Evolutionary conservation across 2,113 vertebrate species (phyloP).

Genomic region (Hassar affinis): DNA sequence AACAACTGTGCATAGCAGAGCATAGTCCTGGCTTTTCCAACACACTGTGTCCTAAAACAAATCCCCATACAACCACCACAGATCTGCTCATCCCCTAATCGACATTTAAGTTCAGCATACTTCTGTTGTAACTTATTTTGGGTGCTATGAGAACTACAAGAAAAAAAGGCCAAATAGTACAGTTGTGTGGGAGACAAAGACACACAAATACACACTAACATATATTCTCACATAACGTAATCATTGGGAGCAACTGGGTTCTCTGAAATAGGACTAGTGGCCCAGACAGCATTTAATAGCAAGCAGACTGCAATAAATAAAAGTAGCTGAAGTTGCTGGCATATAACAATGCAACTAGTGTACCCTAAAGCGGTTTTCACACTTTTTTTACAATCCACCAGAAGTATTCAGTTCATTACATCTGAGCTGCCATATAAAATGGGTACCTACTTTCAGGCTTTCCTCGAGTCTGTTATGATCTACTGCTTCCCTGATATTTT

Average conservation of each 20-base stretch:
- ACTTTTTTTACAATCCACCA: conserved; percentile 1
- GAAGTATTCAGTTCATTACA: conserved; percentile 11
- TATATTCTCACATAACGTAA: conserved; percentile 39
- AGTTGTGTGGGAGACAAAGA: background rate
- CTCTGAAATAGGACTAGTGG: conserved; percentile 39
- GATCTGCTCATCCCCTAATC: conserved; percentile 25
- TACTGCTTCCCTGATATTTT: background rate
- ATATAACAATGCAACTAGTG: conserved; percentile 49
- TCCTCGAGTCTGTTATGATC: background rate
- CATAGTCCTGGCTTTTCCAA: conserved; percentile 30
- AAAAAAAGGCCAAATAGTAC: conserved; percentile 4
- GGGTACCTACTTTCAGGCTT: background rate
- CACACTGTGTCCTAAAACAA: conserved; percentile 39
- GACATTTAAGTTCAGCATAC: background rate
- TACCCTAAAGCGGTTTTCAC: conserved; percentile 14
- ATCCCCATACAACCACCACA: conserved; percentile 26
- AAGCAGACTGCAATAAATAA: conserved; percentile 60
- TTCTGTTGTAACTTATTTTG: background rate
- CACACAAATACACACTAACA: conserved; percentile 1
- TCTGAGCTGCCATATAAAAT: background rate
- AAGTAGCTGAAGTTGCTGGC: conserved; percentile 48
- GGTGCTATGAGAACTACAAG: background rate
- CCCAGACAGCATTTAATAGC: conserved; percentile 58
- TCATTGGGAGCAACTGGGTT: conserved; percentile 62
- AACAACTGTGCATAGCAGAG: conserved; percentile 56